phyloP scores from a whole-genome alignment of 2,888 invertebrate species.

The Exephanes ischioxanthus region DNA sequence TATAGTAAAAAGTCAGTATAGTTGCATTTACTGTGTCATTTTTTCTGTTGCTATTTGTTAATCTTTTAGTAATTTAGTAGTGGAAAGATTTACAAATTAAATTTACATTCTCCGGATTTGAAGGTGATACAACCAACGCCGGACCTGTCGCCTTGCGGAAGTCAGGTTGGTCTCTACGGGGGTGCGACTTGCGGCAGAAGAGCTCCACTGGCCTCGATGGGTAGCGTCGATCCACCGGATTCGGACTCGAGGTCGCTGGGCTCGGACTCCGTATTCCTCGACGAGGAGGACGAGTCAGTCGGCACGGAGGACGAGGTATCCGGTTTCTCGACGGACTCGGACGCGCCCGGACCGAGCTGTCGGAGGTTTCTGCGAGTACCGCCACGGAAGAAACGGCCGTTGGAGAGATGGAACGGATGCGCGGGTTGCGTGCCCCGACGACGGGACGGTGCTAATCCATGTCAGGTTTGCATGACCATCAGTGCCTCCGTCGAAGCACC shows the following conservation, averaged over 20 bases:
- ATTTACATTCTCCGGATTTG: not conserved
- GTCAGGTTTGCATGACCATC: conserved; percentile 81
- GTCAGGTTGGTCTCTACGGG: conserved; percentile 87
- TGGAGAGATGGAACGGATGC: conserved; percentile 85
- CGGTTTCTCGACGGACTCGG: conserved; percentile 94
- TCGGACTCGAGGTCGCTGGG: conserved; percentile 90
- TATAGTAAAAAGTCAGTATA: too few relatives aligned
- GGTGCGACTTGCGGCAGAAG: conserved; percentile 85
- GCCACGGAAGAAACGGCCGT: conserved; percentile 79
- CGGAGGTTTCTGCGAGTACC: conserved; percentile 85
- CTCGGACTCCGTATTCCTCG: conserved; percentile 93
- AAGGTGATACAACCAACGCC: conserved; percentile 92
- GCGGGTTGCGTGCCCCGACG: conserved; percentile 82
- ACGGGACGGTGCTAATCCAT: conserved; percentile 76
- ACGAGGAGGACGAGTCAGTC: conserved; percentile 88
- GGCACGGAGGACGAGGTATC: conserved; percentile 95
- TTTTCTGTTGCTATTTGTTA: not conserved
- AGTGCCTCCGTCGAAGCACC: conserved; percentile 82
- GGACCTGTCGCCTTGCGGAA: conserved; percentile 93
- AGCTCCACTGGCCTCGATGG: conserved; percentile 93
- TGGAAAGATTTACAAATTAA: not conserved
- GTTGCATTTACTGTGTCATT: too few relatives aligned
- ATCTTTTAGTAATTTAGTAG: not conserved
- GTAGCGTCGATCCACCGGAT: conserved; percentile 90
- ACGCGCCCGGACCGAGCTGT: conserved; percentile 85